Evolutionary conservation across 1,140 invertebrate species (phyloP), one percentile per base, ranked within the genome.

Genomic region (Gonioctena quinquepunctata): DNA sequence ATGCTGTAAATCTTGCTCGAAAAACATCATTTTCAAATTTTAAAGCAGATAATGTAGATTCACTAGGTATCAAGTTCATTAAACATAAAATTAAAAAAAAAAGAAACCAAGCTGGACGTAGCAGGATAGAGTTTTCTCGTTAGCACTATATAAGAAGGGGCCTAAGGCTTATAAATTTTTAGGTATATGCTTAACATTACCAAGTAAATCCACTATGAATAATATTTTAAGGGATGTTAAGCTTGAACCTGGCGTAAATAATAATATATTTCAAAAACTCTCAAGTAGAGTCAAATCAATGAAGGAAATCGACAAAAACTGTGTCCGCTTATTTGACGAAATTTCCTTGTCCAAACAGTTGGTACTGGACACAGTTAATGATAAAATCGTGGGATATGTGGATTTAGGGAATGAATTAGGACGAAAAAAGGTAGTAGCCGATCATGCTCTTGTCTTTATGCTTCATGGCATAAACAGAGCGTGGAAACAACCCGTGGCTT

Each of bases 361-460:
- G 2, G 8, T 27, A 13, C 69, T 66, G 63, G 33, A 67, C 21
- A 27, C 3, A 56, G 1, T 70, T 66, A 60, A 75, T 80, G 69
- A 81, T 73, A 63, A 82, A 79, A 66, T 81, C 76, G 59, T 71
- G 49, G 42, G 80, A 79, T 66, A 79, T 79, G 74, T 77, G 81
- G 52, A 64, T 84, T 23, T 72, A 50, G 49, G 80, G 79, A 57
- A 77, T 77, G 21, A 54, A 19, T 72, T 78, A 81, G 52, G 57
- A 83, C 21, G 74, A 48, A 72, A 19, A 42, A 76, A 63, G 52
- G 49, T 42, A 42, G 49, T 16, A 54, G 42, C 49, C 28, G 63
- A 67, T 71, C 71, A 71, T 71, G 69, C 68, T 16, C 62, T 68
- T 19, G 72, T 73, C 19, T 74, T 74, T 50, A 67, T 74, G 68